These are phyloP conservation scores for Leptinotarsa tumamoca DNA, from an alignment of 2,888 invertebrate genomes.

Conservation along the genomic window DNA sequence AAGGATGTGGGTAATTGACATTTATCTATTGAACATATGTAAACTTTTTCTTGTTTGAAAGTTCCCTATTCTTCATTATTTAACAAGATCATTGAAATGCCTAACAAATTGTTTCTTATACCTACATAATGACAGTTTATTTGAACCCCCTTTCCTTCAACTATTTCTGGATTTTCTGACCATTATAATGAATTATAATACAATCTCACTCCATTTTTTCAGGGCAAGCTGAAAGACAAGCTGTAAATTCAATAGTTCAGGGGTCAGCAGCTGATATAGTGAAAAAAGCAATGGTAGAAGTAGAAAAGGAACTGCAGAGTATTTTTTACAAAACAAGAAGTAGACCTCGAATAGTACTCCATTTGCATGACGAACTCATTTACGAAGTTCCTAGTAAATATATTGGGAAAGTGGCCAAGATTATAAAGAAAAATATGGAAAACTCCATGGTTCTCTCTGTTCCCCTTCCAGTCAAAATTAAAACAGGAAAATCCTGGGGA, in stretches of 20 bases:
- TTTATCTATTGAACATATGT: too few species aligned
- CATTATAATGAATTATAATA: too few species aligned
- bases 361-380: constrained; percentile 96
- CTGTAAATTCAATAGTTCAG: constrained; percentile 94
- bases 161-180: too few species aligned
- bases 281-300: constrained; percentile 87
- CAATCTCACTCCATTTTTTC: constrained; percentile 37
- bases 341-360: constrained; percentile 81
- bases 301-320: constrained; percentile 73
- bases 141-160: too few species aligned
- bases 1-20: too few species aligned
- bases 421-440: constrained; percentile 86
- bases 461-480: constrained; percentile 89
- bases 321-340: constrained; percentile 63
- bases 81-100: too few species aligned
- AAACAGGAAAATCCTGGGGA: constrained; percentile 87
- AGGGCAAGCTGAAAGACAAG: constrained; percentile 94
- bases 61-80: too few species aligned
- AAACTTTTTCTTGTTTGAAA: too few species aligned
- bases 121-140: too few species aligned
- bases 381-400: constrained; percentile 83
- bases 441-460: constrained; percentile 78
- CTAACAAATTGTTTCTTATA: too few species aligned
- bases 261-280: constrained; percentile 97
- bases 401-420: constrained; percentile 70